Base-by-base conservation (phyloP, 92 coral and sea anemone species). In the Bergia puertoricense region DNA sequence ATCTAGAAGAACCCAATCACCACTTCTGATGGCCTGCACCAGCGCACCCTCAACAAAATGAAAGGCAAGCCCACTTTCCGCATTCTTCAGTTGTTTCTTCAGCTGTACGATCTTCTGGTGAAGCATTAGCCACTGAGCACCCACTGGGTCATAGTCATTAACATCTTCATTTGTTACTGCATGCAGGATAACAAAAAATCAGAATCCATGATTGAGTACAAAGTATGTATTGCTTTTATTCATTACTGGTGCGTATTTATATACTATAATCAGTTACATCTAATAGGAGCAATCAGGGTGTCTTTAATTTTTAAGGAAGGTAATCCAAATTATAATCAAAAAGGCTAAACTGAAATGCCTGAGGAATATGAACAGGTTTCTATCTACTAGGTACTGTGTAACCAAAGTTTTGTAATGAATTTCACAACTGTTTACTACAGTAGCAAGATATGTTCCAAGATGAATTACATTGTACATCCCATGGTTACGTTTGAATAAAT, bases 1-100 rank as follows among this genome's bases (percentile, higher is more conserved):
- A 88, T 97, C 99, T 54, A 97, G 90, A 74, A 97, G 91, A 30
- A 97, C 95, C 99, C 99, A 97, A 43, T 94, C 96, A 2, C 99
- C 99, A 56, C 90, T 89, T 50, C 88, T 89, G 38, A 97, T 86
- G 7, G 99, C 98, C 71, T 94, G 88, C 23, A 95, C 99, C 77
- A 97, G 86, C 37, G 94, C 92, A n/a, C 99, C 99, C 89, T 97
- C 99, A 16, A 95, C 96, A 89, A 97, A 97, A 85, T 92, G 92
- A 85, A 97, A 97, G 0, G 96, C 96, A 76, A 95, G 92, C 39
- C 96, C 89, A 74, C 96, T 94, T 68, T 93, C 99, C 1, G 99
- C 96, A 90, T 95, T 93, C 79, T 91, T 97, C 91, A 91, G 94
- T 71, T 97, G 99, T 80, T 91, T 92, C 46, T 88, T 89, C 43